A percentile compares a stretch with the other conserved stretches of the same genome.
phyloP scores from a whole-genome alignment of 2,113 vertebrate species.

The Ciconia boyciana region DNA sequence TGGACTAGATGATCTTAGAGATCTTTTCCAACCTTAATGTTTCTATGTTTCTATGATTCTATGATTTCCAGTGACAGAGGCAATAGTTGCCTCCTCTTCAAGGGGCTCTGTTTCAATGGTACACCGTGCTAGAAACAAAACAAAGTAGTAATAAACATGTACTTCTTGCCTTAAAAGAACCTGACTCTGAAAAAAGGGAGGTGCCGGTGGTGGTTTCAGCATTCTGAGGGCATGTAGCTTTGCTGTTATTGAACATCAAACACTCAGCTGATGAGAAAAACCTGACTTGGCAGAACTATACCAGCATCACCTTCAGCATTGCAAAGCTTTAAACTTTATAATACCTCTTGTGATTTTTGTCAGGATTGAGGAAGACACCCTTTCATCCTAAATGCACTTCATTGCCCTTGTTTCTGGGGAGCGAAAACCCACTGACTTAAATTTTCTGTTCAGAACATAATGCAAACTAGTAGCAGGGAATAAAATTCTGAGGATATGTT shows the following conservation, averaged over 20 bases:
- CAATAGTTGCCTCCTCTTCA: not conserved
- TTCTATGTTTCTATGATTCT: no score
- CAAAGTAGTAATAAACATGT: fast-evolving
- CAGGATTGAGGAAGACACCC: not conserved
- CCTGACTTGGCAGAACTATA: not conserved
- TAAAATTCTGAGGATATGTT: not conserved
- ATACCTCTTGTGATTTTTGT: not conserved
- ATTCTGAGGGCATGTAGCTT: not conserved
- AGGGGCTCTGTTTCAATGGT: not conserved
- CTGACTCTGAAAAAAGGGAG: not conserved
- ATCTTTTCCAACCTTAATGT: no score
- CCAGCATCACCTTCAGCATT: not conserved
- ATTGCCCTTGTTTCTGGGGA: not conserved
- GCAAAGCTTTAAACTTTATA: not conserved
- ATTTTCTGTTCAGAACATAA: not conserved
- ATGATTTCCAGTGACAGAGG: not conserved
- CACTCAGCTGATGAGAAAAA: not conserved
- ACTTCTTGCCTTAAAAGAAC: not conserved
- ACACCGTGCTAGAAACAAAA: not conserved
- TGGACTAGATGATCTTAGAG: no score
- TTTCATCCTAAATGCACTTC: not conserved
- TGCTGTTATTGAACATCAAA: not conserved
- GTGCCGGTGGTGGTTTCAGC: not conserved
- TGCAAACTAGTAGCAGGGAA: not conserved
- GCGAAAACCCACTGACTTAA: not conserved